phyloP scores from a whole-genome alignment of 2,797 vertebrate genomes.

The Ficedula albicollis region DNA sequence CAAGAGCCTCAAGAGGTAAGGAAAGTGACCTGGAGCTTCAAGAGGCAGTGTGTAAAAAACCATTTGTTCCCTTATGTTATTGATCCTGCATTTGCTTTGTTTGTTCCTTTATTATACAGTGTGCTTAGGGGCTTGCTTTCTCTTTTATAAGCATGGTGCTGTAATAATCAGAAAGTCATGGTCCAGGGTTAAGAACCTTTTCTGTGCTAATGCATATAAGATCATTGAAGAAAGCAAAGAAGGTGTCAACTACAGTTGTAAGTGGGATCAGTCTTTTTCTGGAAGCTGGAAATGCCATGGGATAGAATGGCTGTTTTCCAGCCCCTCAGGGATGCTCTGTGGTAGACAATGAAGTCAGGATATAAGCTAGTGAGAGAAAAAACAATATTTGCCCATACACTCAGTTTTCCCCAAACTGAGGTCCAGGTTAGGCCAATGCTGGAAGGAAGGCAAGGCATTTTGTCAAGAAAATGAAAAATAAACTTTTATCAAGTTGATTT shows the following conservation, averaged over 20 bases:
- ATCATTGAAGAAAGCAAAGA: neutral
- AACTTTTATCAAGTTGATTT: neutral
- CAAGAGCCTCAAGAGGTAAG: conserved; percentile 92
- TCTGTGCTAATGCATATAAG: neutral
- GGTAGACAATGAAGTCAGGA: neutral
- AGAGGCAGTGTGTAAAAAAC: neutral
- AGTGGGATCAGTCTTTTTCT: neutral
- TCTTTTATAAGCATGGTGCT: neutral
- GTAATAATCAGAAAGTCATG: neutral
- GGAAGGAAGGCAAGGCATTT: neutral
- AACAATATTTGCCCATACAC: neutral
- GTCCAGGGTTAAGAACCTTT: neutral
- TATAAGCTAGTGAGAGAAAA: neutral
- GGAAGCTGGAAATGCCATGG: neutral
- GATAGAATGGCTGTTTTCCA: neutral
- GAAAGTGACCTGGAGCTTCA: neutral
- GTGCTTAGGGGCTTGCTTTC: neutral
- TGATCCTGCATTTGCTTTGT: neutral
- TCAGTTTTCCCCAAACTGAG: neutral
- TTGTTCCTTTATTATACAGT: neutral
- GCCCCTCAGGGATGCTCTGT: neutral
- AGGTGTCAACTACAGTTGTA: neutral
- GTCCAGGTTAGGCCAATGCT: neutral
- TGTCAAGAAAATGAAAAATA: neutral
- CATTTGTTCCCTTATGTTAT: neutral